Percentiles rank a stretch among this genome's conserved stretches.
phyloP scores from a whole-genome alignment of 2,888 invertebrate genomes.

The Lacanobia wlatinum region DNA sequence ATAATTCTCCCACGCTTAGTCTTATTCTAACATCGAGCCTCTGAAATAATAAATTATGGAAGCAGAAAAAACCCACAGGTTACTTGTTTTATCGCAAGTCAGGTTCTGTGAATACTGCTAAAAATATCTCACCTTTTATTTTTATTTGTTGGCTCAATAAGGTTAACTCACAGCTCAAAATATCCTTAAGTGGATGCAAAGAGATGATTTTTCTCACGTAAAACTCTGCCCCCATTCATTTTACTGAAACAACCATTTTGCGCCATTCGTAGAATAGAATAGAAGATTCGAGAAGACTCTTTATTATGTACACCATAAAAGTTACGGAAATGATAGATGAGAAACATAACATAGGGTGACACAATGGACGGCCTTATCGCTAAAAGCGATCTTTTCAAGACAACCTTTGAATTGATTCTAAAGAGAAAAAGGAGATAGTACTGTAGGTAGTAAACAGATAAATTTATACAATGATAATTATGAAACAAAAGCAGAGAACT shows the following conservation, averaged over 20 bases:
- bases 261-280: too few relatives aligned
- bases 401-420: too few relatives aligned
- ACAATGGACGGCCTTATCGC: too few relatives aligned
- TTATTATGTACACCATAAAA: too few relatives aligned
- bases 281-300: too few relatives aligned
- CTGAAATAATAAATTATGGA: conserved; percentile 8
- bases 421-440: too few relatives aligned
- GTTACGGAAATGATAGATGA: too few relatives aligned
- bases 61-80: background rate
- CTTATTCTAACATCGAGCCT: background rate
- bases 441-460: too few relatives aligned
- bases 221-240: background rate
- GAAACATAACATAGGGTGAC: too few relatives aligned
- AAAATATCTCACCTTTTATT: background rate
- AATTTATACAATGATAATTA: too few relatives aligned
- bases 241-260: background rate
- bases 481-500: too few relatives aligned
- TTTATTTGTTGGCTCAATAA: background rate
- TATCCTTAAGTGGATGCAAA: background rate
- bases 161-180: background rate
- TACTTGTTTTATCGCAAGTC: background rate
- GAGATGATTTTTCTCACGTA: background rate
- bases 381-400: too few relatives aligned
- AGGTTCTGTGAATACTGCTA: background rate
- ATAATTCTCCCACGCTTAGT: background rate